Evolutionary conservation across 1,140 invertebrate species (phyloP), one percentile per base, ranked within the genome.

Genomic region (Anastrepha obliqua): DNA sequence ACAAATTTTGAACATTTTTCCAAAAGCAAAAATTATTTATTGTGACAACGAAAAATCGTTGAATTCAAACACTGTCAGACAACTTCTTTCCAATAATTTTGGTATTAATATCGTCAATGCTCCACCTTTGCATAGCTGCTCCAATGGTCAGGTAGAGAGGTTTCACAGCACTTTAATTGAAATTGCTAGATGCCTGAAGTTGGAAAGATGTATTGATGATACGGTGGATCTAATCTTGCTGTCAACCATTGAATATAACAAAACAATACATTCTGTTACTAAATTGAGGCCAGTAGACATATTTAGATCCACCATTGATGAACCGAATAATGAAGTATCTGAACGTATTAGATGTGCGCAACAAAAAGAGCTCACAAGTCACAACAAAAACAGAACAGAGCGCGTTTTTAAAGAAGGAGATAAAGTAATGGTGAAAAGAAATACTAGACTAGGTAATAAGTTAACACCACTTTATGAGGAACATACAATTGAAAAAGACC

Each of bases 1-100:
- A 60, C 59, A 60, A 60, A 60, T 60, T 60, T 60, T 60, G 59
- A 60, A 60, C 59, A 60, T 60, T 60, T 60, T 60, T 60, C 59
- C 59, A 13, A 60, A 60, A 60, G 59, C 11, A 60, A 60, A 60
- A 60, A 60, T 60, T 60, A 60, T 60, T 60, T 60, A 60, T 60
- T 60, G 59, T 60, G 59, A 60, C 59, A 60, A 60, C 59, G 59
- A 60, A 60, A 60, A 60, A 60, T 60, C 59, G 59, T 11, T 60
- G 5, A 60, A 60, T 60, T 60, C 59, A 60, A 60, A 60, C 59
- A 60, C 59, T 60, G 59, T 60, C 59, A 60, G 59, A 60, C 3
- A 60, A 60, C 59, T 60, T 60, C 59, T 60, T 60, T 60, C 59
- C 1, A 60, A 60, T 60, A 60, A 60, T 60, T 60, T 60, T 60